phyloP scores from a whole-genome alignment of 1,140 invertebrate species.

The Bombus fervidus region DNA sequence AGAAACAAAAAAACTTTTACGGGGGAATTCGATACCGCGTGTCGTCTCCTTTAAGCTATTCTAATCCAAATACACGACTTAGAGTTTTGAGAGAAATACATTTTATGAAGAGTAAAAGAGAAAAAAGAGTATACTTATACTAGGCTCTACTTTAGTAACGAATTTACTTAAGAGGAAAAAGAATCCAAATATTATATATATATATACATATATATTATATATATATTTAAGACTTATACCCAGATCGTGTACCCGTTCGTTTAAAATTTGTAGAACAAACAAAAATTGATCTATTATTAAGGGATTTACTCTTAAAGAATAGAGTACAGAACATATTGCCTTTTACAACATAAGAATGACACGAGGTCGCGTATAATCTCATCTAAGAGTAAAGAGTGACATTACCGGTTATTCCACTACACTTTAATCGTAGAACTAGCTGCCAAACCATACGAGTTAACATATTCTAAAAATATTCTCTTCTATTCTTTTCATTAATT shows the following conservation, averaged over 20 bases:
- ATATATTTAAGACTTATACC: constrained; percentile 27
- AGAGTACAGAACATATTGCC: constrained; percentile 42
- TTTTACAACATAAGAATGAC: constrained; percentile 40
- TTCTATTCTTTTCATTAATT: not conserved
- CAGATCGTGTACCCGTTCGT: not conserved
- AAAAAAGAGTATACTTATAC: constrained; percentile 26
- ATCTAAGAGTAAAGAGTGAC: not conserved
- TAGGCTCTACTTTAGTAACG: constrained; percentile 50
- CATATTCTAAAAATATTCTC: not conserved
- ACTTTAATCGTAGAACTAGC: constrained; percentile 16
- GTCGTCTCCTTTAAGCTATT: constrained; percentile 7
- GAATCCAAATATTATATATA: constrained; percentile 26
- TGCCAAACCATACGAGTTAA: constrained; percentile 10
- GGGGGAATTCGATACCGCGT: not conserved
- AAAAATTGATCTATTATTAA: not conserved
- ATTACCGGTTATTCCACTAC: constrained; percentile 1
- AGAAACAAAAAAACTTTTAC: not conserved
- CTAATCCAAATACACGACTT: constrained; percentile 24
- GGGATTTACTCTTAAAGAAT: not conserved
- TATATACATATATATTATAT: not conserved
- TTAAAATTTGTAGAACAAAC: constrained; percentile 33
- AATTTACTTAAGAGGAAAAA: constrained; percentile 28
- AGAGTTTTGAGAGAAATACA: constrained; percentile 23
- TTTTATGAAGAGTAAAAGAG: constrained; percentile 35
- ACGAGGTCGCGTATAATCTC: not conserved